Evolutionary conservation across 53 echinoderm and acorn worm genomes (phyloP), one percentile per base, ranked within the genome.

Genomic region (Echinarachnius parma): DNA sequence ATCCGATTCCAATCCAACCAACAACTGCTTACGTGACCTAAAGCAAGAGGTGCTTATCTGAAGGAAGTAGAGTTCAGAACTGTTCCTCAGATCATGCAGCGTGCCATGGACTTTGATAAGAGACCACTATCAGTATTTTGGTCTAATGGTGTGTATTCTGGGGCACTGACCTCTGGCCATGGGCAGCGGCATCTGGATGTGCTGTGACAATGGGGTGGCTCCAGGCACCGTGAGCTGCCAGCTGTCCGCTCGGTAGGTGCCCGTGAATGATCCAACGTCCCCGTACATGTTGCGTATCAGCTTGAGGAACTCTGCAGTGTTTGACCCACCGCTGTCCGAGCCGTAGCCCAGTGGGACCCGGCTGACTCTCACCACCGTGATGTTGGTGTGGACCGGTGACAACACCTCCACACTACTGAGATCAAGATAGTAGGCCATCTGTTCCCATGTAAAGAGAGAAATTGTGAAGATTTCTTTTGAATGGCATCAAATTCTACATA

Each of bases 191-290:
- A 48, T 21, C 13, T 34, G 21, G 28, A 61, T 30, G n/a, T 21
- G 42, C 16, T 32, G 28, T 0, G 22, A 8, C 29, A 61, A 3
- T n/a, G 60, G 30, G 0, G 53, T 16, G 25, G 35, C 62, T 14
- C 58, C 75, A 4, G 79, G 79, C 2, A 85, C 44, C 16, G 87
- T 77, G 45, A 86, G 72, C 15, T 35, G 75, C 93, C 93, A 93
- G 19, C 56, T 28, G n/a, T 90, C 90, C 7, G 93, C 93, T 32
- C 83, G 76, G 28, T 89, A 81, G 42, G 90, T 90, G 15, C 93
- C 93, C 7, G 93, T 81, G 57, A 93, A 93, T 0, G 93, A 90
- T 16, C 65, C 80, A 46, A 93, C 66, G 1, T 86, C 69, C 2
- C 90, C 93, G 22, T 80, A 86, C 4, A 61, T 71, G 28, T 83